These are phyloP conservation scores for Percopsis transmontana DNA, from an alignment of 2,113 vertebrate genomes.

Conservation along the genomic window DNA sequence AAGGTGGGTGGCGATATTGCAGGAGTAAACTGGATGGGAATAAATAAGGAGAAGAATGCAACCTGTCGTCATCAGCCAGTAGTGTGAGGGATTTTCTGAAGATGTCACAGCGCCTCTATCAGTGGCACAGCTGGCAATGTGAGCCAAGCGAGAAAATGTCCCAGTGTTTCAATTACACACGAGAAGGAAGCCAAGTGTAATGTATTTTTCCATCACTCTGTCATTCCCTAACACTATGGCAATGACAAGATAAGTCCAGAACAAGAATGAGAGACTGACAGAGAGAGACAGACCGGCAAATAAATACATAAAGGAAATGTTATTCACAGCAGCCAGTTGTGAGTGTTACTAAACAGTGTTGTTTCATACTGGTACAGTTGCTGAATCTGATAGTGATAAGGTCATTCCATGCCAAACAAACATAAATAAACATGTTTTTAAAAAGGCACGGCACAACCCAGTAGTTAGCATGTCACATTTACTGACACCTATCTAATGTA, in stretches of 20 bases:
- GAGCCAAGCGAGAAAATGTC: slow-evolving; percentile 36
- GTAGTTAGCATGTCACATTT: neutral
- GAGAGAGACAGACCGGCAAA: slow-evolving; percentile 4
- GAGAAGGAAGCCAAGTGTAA: slow-evolving; percentile 43
- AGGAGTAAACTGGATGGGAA: slow-evolving; percentile 30
- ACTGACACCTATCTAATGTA: slow-evolving; percentile 1
- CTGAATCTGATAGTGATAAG: neutral
- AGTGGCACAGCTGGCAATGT: slow-evolving; percentile 51
- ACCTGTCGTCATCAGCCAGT: slow-evolving; percentile 52
- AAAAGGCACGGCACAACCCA: slow-evolving; percentile 11
- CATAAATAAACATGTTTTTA: neutral
- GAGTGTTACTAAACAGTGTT: slow-evolving; percentile 13
- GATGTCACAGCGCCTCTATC: slow-evolving; percentile 43
- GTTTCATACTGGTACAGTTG: neutral
- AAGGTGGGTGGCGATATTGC: slow-evolving; percentile 13
- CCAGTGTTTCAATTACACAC: slow-evolving; percentile 66
- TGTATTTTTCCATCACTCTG: slow-evolving; percentile 54
- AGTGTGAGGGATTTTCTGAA: slow-evolving; percentile 39
- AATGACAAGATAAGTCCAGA: slow-evolving; percentile 25
- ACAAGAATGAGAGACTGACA: slow-evolving; percentile 29
- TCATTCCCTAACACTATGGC: slow-evolving; percentile 48
- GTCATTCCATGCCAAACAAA: neutral
- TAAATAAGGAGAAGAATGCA: slow-evolving; percentile 37
- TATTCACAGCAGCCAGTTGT: neutral
- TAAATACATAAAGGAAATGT: too few species aligned